Evolutionary conservation across 1,140 invertebrate species (phyloP).

Genomic region (Papilio xuthus): DNA sequence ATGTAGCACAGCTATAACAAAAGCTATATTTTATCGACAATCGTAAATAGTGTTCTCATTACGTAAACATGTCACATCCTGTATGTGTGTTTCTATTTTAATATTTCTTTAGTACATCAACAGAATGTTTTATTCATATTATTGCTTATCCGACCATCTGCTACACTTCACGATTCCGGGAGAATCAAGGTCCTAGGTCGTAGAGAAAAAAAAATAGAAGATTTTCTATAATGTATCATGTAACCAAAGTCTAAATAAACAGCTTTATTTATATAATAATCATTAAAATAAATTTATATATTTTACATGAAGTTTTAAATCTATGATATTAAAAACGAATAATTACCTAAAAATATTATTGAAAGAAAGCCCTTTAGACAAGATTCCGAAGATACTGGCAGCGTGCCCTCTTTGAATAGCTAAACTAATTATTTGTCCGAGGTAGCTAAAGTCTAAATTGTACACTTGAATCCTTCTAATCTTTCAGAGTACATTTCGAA

Average conservation of each 20-base stretch:
- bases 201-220: background rate
- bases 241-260: background rate
- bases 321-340: too few relatives aligned
- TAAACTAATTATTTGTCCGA: too few relatives aligned
- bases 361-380: too few relatives aligned
- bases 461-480: background rate
- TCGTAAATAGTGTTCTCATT: conserved; percentile 39
- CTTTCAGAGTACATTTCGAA: background rate
- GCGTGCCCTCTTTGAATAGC: too few relatives aligned
- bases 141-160: conserved; percentile 32
- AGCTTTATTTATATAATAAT: background rate
- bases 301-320: too few relatives aligned
- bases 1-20: conserved; percentile 25
- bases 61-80: conserved; percentile 36
- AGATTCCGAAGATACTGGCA: too few relatives aligned
- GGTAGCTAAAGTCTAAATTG: too few relatives aligned
- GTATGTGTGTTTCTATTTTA: conserved; percentile 38
- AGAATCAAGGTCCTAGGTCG: conserved; percentile 3
- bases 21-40: conserved; percentile 32
- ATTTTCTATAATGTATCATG: background rate
- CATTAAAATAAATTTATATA: too few relatives aligned
- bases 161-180: conserved; percentile 34
- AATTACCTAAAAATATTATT: too few relatives aligned
- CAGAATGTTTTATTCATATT: conserved; percentile 37
- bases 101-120: conserved; percentile 35